A percentile compares a stretch with the other conserved stretches of the same genome.
Conservation (phyloP, 2,888 invertebrate genomes). For the Habrosyne pyritoides region DNA sequence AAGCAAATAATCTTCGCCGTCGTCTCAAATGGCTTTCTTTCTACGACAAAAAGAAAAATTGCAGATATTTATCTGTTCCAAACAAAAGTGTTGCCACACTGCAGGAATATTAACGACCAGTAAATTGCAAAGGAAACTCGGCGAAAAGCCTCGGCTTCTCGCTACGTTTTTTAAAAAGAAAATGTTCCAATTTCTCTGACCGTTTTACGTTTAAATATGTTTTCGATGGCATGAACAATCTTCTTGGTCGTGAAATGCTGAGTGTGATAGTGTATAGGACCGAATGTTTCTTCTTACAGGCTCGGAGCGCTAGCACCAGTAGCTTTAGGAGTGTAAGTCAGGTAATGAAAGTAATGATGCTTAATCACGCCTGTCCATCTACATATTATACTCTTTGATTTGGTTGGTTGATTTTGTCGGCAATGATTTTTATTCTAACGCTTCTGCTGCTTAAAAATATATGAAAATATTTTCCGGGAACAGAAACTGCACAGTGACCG, state of each 20-base stretch:
- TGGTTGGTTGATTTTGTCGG: constrained; percentile 57
- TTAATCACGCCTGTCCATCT: constrained; percentile 69
- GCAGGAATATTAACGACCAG: constrained; percentile 5
- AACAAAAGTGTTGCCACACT: constrained; percentile 7
- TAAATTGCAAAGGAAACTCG: constrained; percentile 5
- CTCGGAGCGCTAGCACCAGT: constrained; percentile 94
- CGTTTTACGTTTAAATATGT: constrained; percentile 47
- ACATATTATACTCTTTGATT: constrained; percentile 52
- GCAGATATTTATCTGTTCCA: constrained; percentile 9
- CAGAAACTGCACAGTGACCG: no score
- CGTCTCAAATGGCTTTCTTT: constrained; percentile 1
- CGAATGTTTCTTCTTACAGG: constrained; percentile 87
- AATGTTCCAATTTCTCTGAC: constrained; percentile 13
- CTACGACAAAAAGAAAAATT: constrained; percentile 6
- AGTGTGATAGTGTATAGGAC: constrained; percentile 82
- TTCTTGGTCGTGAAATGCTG: constrained; percentile 73
- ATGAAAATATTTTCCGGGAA: neutral
- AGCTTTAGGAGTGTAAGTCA: constrained; percentile 95
- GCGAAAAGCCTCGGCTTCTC: constrained; percentile 4
- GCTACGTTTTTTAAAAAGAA: neutral
- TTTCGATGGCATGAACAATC: constrained; percentile 66
- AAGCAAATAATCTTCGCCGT: neutral
- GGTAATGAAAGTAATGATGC: constrained; percentile 83
- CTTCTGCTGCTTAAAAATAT: constrained; percentile 8
- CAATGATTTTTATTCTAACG: constrained; percentile 56